phyloP scores from a whole-genome alignment of 2,113 vertebrate species.

The Oncorhynchus gorbuscha region DNA sequence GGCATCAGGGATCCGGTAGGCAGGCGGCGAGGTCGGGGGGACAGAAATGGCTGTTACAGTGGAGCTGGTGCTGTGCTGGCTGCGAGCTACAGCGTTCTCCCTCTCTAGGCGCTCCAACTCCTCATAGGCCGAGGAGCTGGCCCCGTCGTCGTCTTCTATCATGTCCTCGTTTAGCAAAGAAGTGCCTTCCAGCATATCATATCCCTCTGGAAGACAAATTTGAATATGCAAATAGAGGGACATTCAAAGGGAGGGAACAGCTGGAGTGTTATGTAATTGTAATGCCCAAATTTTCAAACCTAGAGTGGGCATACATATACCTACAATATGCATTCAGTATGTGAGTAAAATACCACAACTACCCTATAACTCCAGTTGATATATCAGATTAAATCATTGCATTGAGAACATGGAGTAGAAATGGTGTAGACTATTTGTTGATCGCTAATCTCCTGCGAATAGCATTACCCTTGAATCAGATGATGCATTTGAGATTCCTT shows the following conservation, averaged over 20 bases:
- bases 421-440: neutral
- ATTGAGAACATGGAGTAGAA: neutral
- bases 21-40: constrained; percentile 70
- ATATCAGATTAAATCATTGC: neutral
- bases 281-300: constrained; percentile 38
- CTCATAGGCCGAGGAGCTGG: constrained; percentile 78
- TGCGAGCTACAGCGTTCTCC: constrained; percentile 74
- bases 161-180: constrained; percentile 81
- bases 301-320: constrained; percentile 52
- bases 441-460: neutral
- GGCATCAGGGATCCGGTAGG: constrained; percentile 68
- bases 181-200: constrained; percentile 78
- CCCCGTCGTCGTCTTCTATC: constrained; percentile 80
- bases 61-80: constrained; percentile 81
- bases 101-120: constrained; percentile 76
- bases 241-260: constrained; percentile 74
- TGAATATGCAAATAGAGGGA: constrained; percentile 74
- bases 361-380: neutral
- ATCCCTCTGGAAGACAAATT: constrained; percentile 82
- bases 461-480: neutral
- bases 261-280: constrained; percentile 61
- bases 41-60: constrained; percentile 80
- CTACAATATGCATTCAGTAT: constrained; percentile 69
- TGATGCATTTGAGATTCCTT: neutral
- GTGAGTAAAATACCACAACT: constrained; percentile 45